Evolutionary conservation across 1,140 invertebrate species (phyloP), one percentile per base, ranked within the genome.

Genomic region (Atta cephalotes): DNA sequence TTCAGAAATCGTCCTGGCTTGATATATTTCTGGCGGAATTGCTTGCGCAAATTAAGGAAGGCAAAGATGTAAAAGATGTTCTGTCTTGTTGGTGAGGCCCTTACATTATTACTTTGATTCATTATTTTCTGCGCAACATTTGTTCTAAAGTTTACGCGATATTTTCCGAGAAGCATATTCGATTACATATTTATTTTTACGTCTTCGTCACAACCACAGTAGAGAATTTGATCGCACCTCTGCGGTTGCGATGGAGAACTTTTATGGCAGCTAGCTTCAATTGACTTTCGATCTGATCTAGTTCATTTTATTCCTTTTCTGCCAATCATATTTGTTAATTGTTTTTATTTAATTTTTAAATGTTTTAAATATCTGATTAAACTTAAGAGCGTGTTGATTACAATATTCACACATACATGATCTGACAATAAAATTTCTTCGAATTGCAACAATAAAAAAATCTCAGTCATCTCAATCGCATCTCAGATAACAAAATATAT

Each of bases 1-100:
- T 96, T 72, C 94, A 97, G 97, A 97, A 96, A 96, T 96, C 96
- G 60, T 95, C 95, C 58, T 97, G 96, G 96, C 93, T 97, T 86
- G 96, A 97, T 93, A 92, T 96, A 89, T 97, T 97, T 93, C 93
- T 97, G 65, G 96, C 96, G 28, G 96, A 97, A 93, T 96, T 97
- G 85, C 93, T 97, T 21, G 94, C 96, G 25, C 95, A 96, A 80
- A 91, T 96, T 68, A 96, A 96, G 90, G 96, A 97, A 86, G 96
- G 96, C 49, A 95, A 94, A 80, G 95, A 96, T 91, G 93, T 96
- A 25, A 96, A 96, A 90, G 96, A 96, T 86, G 94, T 96, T 84
- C 94, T 96, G 86, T 96, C 96, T 79, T 96, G 96, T 93, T 96
- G 96, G 96, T 96, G 93, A 96, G 95, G 88, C 51, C 14, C 18